A percentile compares a stretch with the other conserved stretches of the same genome.
Conservation (phyloP, 2,797 vertebrate genomes). For the Chiroxiphia lanceolata region DNA sequence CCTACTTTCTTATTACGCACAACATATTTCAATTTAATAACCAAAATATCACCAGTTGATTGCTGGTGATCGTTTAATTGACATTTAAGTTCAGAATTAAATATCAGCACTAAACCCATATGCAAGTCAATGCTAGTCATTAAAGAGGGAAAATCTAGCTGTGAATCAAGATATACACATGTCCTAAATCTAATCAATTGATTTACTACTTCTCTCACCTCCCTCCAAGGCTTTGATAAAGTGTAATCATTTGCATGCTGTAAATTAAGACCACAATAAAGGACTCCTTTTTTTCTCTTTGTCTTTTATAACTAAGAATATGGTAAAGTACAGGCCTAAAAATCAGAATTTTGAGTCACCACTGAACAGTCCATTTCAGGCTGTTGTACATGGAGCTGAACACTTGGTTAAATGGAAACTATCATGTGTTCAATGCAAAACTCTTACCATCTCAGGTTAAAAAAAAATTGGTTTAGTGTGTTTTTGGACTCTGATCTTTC, state of each 20-base stretch:
- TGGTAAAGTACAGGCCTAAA: neutral
- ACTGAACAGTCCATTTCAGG: neutral
- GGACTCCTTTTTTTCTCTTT: neutral
- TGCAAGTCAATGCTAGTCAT: neutral
- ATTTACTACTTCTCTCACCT: neutral
- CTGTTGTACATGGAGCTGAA: neutral
- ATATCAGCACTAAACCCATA: neutral
- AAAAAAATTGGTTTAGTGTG: neutral
- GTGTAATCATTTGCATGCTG: neutral
- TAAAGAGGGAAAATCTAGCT: neutral
- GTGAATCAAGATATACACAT: neutral
- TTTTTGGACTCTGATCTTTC: neutral
- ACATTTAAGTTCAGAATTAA: neutral
- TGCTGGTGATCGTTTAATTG: neutral
- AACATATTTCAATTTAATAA: neutral
- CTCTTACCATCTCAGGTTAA: neutral
- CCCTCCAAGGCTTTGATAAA: neutral
- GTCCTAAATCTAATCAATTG: neutral
- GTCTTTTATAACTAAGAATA: neutral
- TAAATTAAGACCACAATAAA: neutral
- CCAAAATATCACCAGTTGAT: neutral
- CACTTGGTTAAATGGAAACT: neutral
- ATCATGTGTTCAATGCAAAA: neutral
- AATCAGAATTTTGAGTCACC: neutral
- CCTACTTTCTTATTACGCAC: neutral